phyloP scores from a whole-genome alignment of 2,888 invertebrate species.

The Drosophila antonietae region DNA sequence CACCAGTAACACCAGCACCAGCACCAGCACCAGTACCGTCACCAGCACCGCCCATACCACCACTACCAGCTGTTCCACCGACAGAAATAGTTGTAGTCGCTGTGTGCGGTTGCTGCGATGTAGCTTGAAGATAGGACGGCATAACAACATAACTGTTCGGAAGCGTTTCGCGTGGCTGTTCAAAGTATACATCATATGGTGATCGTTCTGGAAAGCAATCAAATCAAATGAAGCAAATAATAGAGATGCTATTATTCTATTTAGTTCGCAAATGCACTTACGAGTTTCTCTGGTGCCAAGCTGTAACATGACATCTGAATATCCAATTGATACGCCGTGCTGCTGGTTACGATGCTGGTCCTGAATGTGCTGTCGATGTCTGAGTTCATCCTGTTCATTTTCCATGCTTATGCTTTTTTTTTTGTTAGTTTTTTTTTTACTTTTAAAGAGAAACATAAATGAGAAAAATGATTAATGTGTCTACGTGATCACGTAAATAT shows the following conservation, averaged over 20 bases:
- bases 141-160: slow-evolving; percentile 59
- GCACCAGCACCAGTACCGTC: not conserved
- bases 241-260: not conserved
- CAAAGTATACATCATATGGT: slow-evolving; percentile 50
- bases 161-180: slow-evolving; percentile 41
- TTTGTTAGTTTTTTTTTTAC: slow-evolving; percentile 44
- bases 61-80: slow-evolving; percentile 1
- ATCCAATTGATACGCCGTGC: slow-evolving; percentile 47
- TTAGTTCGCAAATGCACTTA: slow-evolving; percentile 36
- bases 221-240: not conserved
- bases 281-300: slow-evolving; percentile 49
- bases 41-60: not conserved
- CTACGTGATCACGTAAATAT: slow-evolving; percentile 53
- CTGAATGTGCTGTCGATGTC: slow-evolving; percentile 72
- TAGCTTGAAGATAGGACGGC: slow-evolving; percentile 32
- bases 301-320: slow-evolving; percentile 43
- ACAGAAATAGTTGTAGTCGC: not conserved
- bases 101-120: slow-evolving; percentile 32
- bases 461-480: slow-evolving; percentile 51
- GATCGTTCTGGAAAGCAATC: slow-evolving; percentile 34
- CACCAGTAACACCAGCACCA: not conserved
- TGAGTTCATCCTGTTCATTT: slow-evolving; percentile 82
- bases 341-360: slow-evolving; percentile 47
- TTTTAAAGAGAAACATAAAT: slow-evolving; percentile 59
- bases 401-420: slow-evolving; percentile 73